Base-by-base conservation (phyloP, 2,113 vertebrate genomes). In the Tichodroma muraria region DNA sequence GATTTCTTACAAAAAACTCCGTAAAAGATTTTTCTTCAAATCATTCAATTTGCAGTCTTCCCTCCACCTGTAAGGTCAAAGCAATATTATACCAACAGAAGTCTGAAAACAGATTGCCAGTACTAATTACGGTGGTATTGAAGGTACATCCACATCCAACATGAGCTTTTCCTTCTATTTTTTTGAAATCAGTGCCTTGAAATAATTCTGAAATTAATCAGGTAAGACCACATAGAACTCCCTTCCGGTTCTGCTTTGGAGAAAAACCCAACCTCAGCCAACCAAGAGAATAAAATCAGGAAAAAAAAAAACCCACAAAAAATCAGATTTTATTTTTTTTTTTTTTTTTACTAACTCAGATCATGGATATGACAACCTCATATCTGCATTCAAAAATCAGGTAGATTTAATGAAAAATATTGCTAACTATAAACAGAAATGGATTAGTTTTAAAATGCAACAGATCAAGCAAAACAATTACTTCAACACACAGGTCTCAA, bases 21-120 rank as follows among this genome's bases (percentile, higher is more conserved):
- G 93, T 33, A 97, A 84, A 30, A 25, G 91, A 69, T 82, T 96
- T 96, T 97, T 93, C 97, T 94, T 78, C 97, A 95, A 76, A 85
- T 80, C 21, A 54, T 21, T 56, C 20, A 9, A 9, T 50, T 72
- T 44, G 8, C 16, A 18, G 25, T 42, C 57, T 57, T 72, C 50
- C 49, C 35, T 71, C 30, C 21, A 50, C 27, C 44, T 37, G 18
- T 33, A 37, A 50, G 37, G 27, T 18, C 44, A 80, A 57, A 56
- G 42, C 31, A 80, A 15, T 65, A 30, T 49, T 40, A 40, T 15
- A 65, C 15, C 15, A 57, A 57, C 15, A 44, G 50, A 42, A 49
- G 9, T 15, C 25, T 56, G 57, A 25, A 80, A 80, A 50, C 6
- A 57, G 10, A 57, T 37, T 33, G 22, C 33, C 35, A 44, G 11